Base-by-base conservation (phyloP, 2,888 invertebrate genomes). In the Lycia hirtaria region DNA sequence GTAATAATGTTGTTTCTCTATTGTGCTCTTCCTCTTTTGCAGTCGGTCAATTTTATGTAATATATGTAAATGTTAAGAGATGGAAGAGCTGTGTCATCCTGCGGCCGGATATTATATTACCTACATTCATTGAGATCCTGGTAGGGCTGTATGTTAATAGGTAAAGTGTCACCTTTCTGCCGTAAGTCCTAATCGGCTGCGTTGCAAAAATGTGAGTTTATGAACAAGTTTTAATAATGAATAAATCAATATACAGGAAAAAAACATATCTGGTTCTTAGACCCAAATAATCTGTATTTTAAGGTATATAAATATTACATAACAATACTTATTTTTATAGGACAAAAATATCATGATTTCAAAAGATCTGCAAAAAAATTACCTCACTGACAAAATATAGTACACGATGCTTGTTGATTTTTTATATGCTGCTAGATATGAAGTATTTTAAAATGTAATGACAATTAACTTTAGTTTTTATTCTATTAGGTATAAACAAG, bases 141-240 rank as follows among this genome's bases (percentile, higher is more conserved):
- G 41, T 17, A 15, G 10, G 41, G 17, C 41, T 41, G 41, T 41
- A 41, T 26, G 41, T 64, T 68, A 67, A 73, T 72, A 75, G 75
- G 70, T 71, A 76, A 78, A 78, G 67, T 71, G 64, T 85, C 86
- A 87, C 91, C 91, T 92, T 91, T 76, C 88, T 87, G 80, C 86
- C 83, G 84, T 90, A 88, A 62, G 85, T 92, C 91, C 91, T 88
- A 87, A 89, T 81, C 72, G 89, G 91, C 91, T 91, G 91, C 91
- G 76, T 84, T 85, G 88, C 81, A 88, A 87, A 87, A 58, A 88
- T 87, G 70, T 68, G 52, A 56, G 60, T 59, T 51, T 50, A 62
- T 67, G 55, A 65, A 60, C 65, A 67, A 62, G 49, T 65, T 63
- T 65, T 62, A 53, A 47, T 56, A 37, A 55, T 52, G 28, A 59